phyloP scores from a whole-genome alignment of 1,140 invertebrate species.

The Holcopasites calliopsidis region DNA sequence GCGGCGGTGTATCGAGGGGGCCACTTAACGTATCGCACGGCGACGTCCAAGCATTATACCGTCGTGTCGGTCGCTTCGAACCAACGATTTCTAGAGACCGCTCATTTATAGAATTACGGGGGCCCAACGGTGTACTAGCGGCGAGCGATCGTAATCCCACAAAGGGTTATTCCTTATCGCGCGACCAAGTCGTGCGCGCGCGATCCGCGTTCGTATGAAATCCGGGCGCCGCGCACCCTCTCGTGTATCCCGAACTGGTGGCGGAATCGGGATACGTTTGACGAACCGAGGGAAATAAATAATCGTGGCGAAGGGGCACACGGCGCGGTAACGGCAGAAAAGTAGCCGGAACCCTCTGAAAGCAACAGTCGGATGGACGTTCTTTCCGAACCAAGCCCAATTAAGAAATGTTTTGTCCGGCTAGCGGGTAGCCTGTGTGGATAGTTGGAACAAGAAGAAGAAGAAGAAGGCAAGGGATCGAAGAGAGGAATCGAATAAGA shows the following conservation, averaged over 20 bases:
- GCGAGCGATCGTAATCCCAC: slow-evolving; percentile 21
- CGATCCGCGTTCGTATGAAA: neutral
- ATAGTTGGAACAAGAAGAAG: slow-evolving; percentile 41
- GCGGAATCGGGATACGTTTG: slow-evolving; percentile 8
- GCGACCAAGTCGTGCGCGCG: neutral
- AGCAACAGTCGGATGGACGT: slow-evolving; percentile 39
- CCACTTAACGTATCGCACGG: slow-evolving; percentile 23
- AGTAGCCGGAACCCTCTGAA: no score
- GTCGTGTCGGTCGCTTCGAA: neutral
- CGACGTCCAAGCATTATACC: neutral
- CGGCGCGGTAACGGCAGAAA: no score
- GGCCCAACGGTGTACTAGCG: neutral
- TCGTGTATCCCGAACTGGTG: neutral
- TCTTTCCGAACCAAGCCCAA: slow-evolving; percentile 72
- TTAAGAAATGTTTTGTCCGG: slow-evolving; percentile 81
- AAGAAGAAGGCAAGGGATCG: slow-evolving; percentile 37
- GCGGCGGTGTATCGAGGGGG: neutral
- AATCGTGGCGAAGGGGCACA: slow-evolving; percentile 39
- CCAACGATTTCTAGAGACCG: slow-evolving; percentile 15
- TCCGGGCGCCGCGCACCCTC: neutral
- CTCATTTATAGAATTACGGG: slow-evolving; percentile 40
- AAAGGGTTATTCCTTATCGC: slow-evolving; percentile 31
- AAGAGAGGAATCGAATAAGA: slow-evolving; percentile 14
- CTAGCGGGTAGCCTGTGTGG: slow-evolving; percentile 56
- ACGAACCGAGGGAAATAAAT: slow-evolving; percentile 54